Conservation (phyloP, 2,113 vertebrate genomes). For the Macrotis lagotis region DNA sequence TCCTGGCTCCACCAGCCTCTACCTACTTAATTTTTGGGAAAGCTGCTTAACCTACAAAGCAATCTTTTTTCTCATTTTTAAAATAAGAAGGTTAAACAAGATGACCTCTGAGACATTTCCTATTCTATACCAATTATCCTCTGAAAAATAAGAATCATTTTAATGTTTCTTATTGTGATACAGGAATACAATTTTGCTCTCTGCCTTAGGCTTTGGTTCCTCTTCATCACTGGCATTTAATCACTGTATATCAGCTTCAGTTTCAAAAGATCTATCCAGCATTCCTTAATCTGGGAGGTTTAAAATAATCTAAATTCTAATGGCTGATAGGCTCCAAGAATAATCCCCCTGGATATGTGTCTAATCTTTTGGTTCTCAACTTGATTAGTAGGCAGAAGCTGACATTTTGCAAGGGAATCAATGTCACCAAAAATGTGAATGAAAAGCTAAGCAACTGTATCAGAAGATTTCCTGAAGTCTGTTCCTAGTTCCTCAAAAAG, state of each 20-base stretch:
- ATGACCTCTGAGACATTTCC: not conserved
- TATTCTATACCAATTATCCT: not conserved
- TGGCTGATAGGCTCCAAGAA: conserved; percentile 46
- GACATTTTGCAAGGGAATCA: conserved; percentile 53
- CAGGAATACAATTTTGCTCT: not conserved
- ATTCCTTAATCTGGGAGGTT: conserved; percentile 26
- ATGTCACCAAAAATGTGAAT: conserved; percentile 47
- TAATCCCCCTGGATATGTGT: conserved; percentile 45
- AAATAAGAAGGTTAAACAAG: not conserved
- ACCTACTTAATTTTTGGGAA: not conserved
- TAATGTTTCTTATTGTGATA: not conserved
- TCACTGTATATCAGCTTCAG: not conserved
- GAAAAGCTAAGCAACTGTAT: conserved; percentile 36
- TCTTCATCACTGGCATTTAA: conserved; percentile 9
- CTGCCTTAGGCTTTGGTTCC: not conserved
- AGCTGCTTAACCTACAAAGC: not conserved
- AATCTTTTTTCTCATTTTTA: not conserved
- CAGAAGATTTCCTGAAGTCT: not conserved
- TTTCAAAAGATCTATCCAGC: conserved; percentile 54
- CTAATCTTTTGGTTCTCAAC: conserved; percentile 45
- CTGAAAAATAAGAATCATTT: not conserved
- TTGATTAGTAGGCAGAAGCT: conserved; percentile 47
- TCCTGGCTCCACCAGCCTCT: not conserved
- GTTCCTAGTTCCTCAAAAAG: conserved; percentile 21
- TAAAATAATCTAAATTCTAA: conserved; percentile 29